Evolutionary conservation across 2,888 invertebrate genomes (phyloP), one percentile per base, ranked within the genome.

Genomic region (Microplitis deprimator): DNA sequence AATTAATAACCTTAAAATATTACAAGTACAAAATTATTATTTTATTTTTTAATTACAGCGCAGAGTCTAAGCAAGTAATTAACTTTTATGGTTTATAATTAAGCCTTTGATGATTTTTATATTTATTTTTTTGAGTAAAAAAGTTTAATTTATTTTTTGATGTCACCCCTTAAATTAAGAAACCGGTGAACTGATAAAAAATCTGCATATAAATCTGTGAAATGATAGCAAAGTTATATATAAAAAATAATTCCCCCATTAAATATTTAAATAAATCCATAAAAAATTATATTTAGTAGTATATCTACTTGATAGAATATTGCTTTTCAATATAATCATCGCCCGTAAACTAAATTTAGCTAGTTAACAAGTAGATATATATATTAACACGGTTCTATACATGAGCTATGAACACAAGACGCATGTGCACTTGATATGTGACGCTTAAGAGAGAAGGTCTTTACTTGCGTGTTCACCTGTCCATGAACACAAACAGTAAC

Each of bases 391-490:
- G 50, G 3, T 50, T 50, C 50, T 13, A 50, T 50, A 50, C 50
- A 50, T 8, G 13, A 50, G 50, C 50, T 50, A 50, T 50, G 13
- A 50, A 50, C 50, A 10, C 50, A 50, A 59, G 59, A 68, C 40
- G 13, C n/a, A 39, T 68, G 13, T 38, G 20, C 16, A 64, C 13
- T 50, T 50, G 50, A 50, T 50, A 50, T 50, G 50, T 50, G 50
- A 50, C 50, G 50, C 10, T 50, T 20, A 40, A 73, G 16, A 64
- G 17, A 73, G 64, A 41, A 62, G 64, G 72, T 73, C 73, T 73
- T 77, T 78, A 80, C 73, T 83, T 80, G 83, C 82, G 83, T 83
- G 83, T 79, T 81, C 81, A 80, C 79, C 80, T 80, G 82, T 80
- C 83, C 83, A 78, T 83, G 83, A 83, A 83, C 82, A 82, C 81